Evolutionary conservation across 2,888 invertebrate species (phyloP).

Genomic region (Chironomus tentans): DNA sequence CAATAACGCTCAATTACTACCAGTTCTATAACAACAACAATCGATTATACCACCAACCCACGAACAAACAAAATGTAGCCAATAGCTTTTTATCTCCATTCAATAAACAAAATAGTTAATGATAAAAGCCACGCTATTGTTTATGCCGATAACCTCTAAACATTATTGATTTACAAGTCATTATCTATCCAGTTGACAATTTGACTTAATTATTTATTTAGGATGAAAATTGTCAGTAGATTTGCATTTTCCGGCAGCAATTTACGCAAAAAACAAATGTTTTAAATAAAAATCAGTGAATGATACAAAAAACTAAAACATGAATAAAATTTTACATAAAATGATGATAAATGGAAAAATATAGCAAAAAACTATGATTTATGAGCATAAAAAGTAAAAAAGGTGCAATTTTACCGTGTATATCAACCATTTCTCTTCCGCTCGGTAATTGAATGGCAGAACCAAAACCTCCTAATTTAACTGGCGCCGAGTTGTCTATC

Average conservation of each 20-base stretch:
- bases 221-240: too few species aligned
- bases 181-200: too few species aligned
- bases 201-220: too few species aligned
- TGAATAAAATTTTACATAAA: not conserved
- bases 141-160: too few species aligned
- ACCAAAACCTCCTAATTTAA: constrained; percentile 95
- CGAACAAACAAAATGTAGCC: too few species aligned
- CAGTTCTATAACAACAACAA: too few species aligned
- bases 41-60: too few species aligned
- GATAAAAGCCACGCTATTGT: too few species aligned
- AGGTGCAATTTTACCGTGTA: constrained; percentile 42
- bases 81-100: too few species aligned
- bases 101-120: too few species aligned
- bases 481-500: constrained; percentile 95
- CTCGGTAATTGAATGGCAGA: constrained; percentile 90
- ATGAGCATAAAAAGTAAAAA: not conserved
- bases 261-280: not conserved
- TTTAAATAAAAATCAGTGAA: not conserved
- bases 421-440: constrained; percentile 55
- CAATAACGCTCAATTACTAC: too few species aligned
- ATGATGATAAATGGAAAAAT: not conserved
- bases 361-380: not conserved
- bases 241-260: not conserved
- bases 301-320: not conserved
- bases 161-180: too few species aligned